These are phyloP conservation scores for Lathronympha strigana DNA, from an alignment of 2,888 invertebrate species.

Conservation along the genomic window DNA sequence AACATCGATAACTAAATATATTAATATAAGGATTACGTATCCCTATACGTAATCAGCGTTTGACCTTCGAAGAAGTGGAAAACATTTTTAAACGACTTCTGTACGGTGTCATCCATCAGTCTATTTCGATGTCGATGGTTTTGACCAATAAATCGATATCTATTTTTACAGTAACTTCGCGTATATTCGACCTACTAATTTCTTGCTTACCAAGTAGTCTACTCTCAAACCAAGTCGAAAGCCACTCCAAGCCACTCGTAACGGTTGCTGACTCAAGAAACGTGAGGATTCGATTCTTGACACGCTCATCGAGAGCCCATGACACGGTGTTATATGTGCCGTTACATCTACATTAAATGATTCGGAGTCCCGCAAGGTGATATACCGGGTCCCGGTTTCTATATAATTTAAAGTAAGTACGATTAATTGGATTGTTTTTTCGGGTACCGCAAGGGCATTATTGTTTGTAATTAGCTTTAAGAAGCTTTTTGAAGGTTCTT, in stretches of 20 bases:
- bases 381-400: background rate
- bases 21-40: too few species aligned
- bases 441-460: background rate
- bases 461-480: too few species aligned
- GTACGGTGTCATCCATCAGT: too few species aligned
- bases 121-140: too few species aligned
- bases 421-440: too few species aligned
- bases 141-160: too few species aligned
- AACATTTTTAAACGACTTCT: too few species aligned
- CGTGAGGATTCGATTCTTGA: conserved; percentile 29
- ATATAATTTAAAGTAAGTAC: background rate
- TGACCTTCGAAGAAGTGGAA: too few species aligned
- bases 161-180: too few species aligned
- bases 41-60: too few species aligned
- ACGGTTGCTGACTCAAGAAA: conserved; percentile 9
- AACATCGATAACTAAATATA: too few species aligned
- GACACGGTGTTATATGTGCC: conserved; percentile 11
- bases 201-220: background rate
- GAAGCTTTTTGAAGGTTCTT: too few species aligned
- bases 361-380: background rate
- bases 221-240: background rate
- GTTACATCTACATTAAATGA: background rate
- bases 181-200: background rate
- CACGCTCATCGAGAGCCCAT: conserved; percentile 13
- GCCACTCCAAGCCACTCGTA: conserved; percentile 3